Evolutionary conservation across 2,797 vertebrate species (phyloP).

Genomic region (Hydrocynus forskahlii): DNA sequence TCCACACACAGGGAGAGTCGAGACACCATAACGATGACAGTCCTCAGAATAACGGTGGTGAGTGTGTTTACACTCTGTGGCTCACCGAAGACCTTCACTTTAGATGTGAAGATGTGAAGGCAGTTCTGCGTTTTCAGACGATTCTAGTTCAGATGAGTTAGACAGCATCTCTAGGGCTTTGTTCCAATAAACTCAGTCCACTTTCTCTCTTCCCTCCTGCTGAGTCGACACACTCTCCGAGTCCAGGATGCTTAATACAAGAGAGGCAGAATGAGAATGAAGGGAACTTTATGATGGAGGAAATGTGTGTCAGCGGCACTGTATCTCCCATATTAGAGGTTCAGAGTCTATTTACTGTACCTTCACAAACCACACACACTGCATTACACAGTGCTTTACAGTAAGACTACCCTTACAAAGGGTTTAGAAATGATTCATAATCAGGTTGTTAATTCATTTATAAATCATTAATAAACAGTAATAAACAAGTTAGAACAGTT

Average conservation of each 20-base stretch:
- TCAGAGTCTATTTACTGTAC: background rate
- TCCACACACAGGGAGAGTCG: slow-evolving; percentile 83
- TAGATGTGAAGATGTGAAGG: background rate
- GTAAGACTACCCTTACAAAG: no score
- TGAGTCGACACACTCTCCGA: background rate
- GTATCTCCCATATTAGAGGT: no score
- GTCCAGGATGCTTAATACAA: background rate
- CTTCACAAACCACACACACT: no score
- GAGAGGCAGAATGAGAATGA: background rate
- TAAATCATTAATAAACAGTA: no score
- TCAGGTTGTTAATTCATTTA: no score
- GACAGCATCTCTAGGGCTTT: background rate
- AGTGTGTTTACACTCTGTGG: slow-evolving; percentile 58
- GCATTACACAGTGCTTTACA: no score
- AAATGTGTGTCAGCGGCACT: background rate
- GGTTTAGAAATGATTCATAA: no score
- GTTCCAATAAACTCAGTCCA: background rate
- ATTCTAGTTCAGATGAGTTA: background rate
- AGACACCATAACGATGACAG: slow-evolving; percentile 83
- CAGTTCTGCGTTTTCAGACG: background rate
- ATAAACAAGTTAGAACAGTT: no score
- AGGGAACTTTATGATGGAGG: background rate
- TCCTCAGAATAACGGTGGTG: slow-evolving; percentile 86
- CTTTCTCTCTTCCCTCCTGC: background rate
- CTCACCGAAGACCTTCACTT: background rate